Evolutionary conservation across 2,113 vertebrate genomes (phyloP).

Genomic region (Beaufortia kweichowensis): DNA sequence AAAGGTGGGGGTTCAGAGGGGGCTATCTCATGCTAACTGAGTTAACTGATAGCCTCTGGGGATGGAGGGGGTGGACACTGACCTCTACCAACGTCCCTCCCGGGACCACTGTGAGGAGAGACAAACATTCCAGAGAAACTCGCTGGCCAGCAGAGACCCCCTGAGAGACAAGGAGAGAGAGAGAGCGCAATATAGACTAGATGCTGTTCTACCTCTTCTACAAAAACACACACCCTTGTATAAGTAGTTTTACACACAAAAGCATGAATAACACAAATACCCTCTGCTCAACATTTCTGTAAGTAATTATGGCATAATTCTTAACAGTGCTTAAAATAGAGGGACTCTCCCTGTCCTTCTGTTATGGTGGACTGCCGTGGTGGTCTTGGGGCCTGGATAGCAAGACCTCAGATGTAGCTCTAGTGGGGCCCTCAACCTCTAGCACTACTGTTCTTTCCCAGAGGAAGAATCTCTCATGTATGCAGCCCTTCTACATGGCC

Average conservation of each 20-base stretch:
- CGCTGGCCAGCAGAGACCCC: slow-evolving; percentile 67
- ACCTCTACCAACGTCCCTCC: slow-evolving; percentile 73
- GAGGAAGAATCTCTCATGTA: slow-evolving; percentile 42
- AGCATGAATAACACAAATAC: slow-evolving; percentile 45
- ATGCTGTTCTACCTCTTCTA: neutral
- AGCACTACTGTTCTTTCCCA: slow-evolving; percentile 37
- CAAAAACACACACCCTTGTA: neutral
- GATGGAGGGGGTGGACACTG: slow-evolving; percentile 66
- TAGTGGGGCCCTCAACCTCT: slow-evolving; percentile 36
- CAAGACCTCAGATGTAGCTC: slow-evolving; percentile 51
- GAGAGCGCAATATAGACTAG: slow-evolving; percentile 35
- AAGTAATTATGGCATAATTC: slow-evolving; percentile 71
- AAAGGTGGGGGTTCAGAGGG: slow-evolving; percentile 63
- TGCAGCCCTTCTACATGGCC: slow-evolving; percentile 20
- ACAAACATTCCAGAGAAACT: slow-evolving; percentile 80
- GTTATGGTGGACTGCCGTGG: slow-evolving; percentile 65
- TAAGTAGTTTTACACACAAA: slow-evolving; percentile 32
- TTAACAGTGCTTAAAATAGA: slow-evolving; percentile 69
- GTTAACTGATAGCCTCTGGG: slow-evolving; percentile 80
- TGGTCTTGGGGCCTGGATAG: slow-evolving; percentile 61
- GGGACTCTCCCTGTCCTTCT: slow-evolving; percentile 48
- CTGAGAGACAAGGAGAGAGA: slow-evolving; percentile 48
- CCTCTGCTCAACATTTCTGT: slow-evolving; percentile 58
- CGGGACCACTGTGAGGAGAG: slow-evolving; percentile 69
- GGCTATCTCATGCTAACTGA: slow-evolving; percentile 86